phyloP scores from a whole-genome alignment of 2,888 invertebrate species.

The Pristionchus japonicus region DNA sequence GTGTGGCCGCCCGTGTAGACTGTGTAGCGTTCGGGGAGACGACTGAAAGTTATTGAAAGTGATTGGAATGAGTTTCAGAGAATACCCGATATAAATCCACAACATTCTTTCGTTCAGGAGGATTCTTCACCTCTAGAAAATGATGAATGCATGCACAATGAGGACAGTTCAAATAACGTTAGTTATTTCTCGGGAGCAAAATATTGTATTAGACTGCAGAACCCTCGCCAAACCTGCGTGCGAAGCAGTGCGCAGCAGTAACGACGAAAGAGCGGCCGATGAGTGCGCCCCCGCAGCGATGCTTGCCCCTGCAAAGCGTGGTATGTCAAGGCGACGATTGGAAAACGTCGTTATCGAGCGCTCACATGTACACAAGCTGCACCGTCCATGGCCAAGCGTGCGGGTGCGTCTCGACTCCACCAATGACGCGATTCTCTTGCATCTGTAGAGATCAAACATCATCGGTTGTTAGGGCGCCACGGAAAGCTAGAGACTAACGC shows the following conservation, averaged over 20 bases:
- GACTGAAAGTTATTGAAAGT: constrained; percentile 55
- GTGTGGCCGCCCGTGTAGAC: constrained; percentile 65
- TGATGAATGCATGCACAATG: too few relatives aligned
- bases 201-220: background rate
- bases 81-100: background rate
- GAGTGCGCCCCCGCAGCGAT: constrained; percentile 68
- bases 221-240: constrained; percentile 54
- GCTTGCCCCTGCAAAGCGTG: constrained; percentile 30
- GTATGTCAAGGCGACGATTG: background rate
- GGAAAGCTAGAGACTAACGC: too few relatives aligned
- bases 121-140: too few relatives aligned
- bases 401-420: constrained; percentile 61
- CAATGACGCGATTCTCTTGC: constrained; percentile 64
- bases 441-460: constrained; percentile 42
- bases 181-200: too few relatives aligned
- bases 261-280: constrained; percentile 66
- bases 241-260: constrained; percentile 73
- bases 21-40: constrained; percentile 55
- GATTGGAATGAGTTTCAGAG: background rate
- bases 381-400: constrained; percentile 72
- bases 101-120: background rate
- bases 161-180: too few relatives aligned
- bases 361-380: constrained; percentile 55
- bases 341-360: background rate
- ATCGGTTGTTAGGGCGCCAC: too few relatives aligned